Evolutionary conservation across 2,888 invertebrate species (phyloP).

Genomic region (Schrankia costaestrigalis): DNA sequence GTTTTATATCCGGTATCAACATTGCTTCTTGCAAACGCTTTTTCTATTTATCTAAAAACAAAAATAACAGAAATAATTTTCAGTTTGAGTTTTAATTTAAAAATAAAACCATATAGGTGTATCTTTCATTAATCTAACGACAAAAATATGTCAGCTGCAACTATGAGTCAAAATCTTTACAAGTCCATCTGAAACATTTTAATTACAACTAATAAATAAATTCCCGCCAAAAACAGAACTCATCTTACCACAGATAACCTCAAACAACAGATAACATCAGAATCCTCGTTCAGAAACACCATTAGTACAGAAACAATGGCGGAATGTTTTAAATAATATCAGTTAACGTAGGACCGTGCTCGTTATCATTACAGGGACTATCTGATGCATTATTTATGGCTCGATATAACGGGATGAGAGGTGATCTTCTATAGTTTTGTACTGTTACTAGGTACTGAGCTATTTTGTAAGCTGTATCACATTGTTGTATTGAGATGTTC

Average conservation of each 20-base stretch:
- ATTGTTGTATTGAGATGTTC: background rate
- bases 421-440: conserved; percentile 12
- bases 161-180: too few relatives aligned
- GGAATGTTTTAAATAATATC: conserved; percentile 50
- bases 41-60: too few relatives aligned
- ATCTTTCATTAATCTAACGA: too few relatives aligned
- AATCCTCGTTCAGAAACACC: conserved; percentile 20
- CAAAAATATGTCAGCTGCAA: too few relatives aligned
- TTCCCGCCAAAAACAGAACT: conserved; percentile 7
- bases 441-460: conserved; percentile 4
- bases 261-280: conserved; percentile 10
- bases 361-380: conserved; percentile 58
- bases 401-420: conserved; percentile 50
- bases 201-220: too few relatives aligned
- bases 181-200: too few relatives aligned
- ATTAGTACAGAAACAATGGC: conserved; percentile 41
- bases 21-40: too few relatives aligned
- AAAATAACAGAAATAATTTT: too few relatives aligned
- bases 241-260: conserved; percentile 9
- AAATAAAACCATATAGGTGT: too few relatives aligned
- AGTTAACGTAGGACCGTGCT: conserved; percentile 45
- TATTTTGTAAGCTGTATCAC: conserved; percentile 4
- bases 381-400: conserved; percentile 52
- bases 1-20: too few relatives aligned
- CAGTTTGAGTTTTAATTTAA: too few relatives aligned